phyloP scores from a whole-genome alignment of 1,140 invertebrate species.

The Drosophila littoralis region DNA sequence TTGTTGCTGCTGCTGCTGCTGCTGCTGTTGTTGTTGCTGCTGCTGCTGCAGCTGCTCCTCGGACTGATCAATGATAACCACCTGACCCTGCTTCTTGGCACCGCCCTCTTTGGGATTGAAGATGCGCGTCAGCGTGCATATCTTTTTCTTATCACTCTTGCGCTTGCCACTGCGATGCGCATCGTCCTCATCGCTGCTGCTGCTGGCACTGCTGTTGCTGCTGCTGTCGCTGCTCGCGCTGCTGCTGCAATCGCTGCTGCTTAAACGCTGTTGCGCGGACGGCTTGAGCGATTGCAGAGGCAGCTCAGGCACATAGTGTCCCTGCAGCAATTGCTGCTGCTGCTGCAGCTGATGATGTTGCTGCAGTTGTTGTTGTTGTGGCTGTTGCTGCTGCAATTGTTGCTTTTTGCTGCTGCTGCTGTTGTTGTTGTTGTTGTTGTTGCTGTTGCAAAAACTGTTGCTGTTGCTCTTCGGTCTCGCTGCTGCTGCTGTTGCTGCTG shows the following conservation, averaged over 20 bases:
- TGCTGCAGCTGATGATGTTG: conserved; percentile 4
- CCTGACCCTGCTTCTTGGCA: conserved; percentile 85
- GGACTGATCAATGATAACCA: conserved; percentile 79
- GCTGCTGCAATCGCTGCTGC: conserved; percentile 51
- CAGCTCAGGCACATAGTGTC: neutral
- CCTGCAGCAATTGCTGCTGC: conserved; percentile 10
- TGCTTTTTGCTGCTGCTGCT: conserved; percentile 22
- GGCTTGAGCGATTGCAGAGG: conserved; percentile 18
- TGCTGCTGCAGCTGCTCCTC: conserved; percentile 65
- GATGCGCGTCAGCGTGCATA: conserved; percentile 88
- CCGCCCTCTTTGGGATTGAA: conserved; percentile 88
- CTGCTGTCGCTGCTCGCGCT: conserved; percentile 38
- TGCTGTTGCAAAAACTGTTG: conserved; percentile 5
- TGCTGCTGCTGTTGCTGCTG: conserved; percentile 44
- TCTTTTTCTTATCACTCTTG: conserved; percentile 88
- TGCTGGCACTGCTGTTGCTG: conserved; percentile 24
- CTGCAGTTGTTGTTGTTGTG: conserved; percentile 17
- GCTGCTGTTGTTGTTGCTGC: conserved; percentile 57
- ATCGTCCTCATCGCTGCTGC: conserved; percentile 65
- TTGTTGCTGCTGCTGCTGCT: conserved; percentile 53
- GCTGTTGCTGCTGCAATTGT: conserved; percentile 34
- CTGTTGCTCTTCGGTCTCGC: conserved; percentile 36
- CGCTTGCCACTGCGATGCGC: conserved; percentile 56
- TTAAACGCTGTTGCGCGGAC: conserved; percentile 7
- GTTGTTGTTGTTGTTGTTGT: conserved; percentile 12